Evolutionary conservation across 2,113 vertebrate species (phyloP).

Genomic region (Macquaria ambigua): DNA sequence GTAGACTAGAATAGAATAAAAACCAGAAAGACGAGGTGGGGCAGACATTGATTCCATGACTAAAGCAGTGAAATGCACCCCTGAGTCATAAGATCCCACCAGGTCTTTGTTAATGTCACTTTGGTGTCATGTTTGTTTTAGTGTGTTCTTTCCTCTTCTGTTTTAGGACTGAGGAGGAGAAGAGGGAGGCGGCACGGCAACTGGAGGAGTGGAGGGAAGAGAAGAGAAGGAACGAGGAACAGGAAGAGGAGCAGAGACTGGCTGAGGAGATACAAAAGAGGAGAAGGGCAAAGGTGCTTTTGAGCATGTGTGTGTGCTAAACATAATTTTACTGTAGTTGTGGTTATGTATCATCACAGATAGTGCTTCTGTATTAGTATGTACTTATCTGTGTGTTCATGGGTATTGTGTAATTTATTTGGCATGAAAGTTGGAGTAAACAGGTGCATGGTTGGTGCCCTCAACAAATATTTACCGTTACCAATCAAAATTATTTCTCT

Average conservation of each 20-base stretch:
- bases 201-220: conserved; percentile 88
- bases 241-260: conserved; percentile 81
- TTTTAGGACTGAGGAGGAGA: conserved; percentile 82
- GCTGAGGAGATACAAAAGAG: conserved; percentile 82
- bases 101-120: background rate
- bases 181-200: conserved; percentile 74
- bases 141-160: background rate
- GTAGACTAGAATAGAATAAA: background rate
- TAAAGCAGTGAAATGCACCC: background rate
- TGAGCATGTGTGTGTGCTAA: background rate
- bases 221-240: conserved; percentile 80
- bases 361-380: background rate
- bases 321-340: background rate
- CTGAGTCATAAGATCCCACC: background rate
- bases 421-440: background rate
- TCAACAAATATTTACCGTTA: background rate
- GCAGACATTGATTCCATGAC: background rate
- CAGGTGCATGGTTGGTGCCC: background rate
- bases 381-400: background rate
- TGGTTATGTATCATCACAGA: background rate
- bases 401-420: background rate
- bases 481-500: background rate
- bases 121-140: background rate
- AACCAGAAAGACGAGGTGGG: background rate
- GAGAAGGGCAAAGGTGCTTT: conserved; percentile 74